phyloP scores from a whole-genome alignment of 2,113 vertebrate species.

The Lutjanus erythropterus region DNA sequence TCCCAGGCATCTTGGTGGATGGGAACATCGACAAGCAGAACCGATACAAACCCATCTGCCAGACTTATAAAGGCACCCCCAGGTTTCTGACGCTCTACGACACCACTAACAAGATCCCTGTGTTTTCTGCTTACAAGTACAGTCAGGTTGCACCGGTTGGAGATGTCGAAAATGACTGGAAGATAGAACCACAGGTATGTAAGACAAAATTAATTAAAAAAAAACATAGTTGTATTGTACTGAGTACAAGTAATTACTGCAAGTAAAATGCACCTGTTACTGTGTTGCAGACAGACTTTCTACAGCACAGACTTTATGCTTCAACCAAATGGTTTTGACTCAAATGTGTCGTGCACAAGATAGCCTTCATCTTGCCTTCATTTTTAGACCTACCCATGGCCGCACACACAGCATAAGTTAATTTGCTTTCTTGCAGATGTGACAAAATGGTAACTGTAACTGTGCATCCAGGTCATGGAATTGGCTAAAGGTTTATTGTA shows the following conservation, averaged over 20 bases:
- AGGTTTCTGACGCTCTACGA: constrained; percentile 66
- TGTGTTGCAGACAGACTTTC: too few species aligned
- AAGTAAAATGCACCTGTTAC: too few species aligned
- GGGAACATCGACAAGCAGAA: constrained; percentile 17
- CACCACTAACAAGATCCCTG: constrained; percentile 51
- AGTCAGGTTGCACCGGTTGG: background rate
- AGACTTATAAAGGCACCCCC: constrained; percentile 28
- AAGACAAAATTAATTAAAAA: background rate
- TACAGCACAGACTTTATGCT: too few species aligned
- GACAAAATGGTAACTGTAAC: too few species aligned
- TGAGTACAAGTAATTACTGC: background rate
- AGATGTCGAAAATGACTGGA: fast-evolving
- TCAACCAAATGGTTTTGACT: too few species aligned
- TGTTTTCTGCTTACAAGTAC: constrained; percentile 66
- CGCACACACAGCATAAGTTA: too few species aligned
- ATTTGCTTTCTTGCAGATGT: too few species aligned
- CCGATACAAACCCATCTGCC: constrained; percentile 57
- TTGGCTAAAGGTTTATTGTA: too few species aligned
- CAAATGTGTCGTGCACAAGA: too few species aligned
- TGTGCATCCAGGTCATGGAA: too few species aligned
- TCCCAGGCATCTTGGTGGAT: constrained; percentile 22
- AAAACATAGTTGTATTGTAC: background rate
- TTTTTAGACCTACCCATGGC: too few species aligned
- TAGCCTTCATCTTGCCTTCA: too few species aligned
- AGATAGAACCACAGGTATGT: constrained; percentile 50